Evolutionary conservation across 2,113 vertebrate genomes (phyloP).

Genomic region (Excalfactoria chinensis): DNA sequence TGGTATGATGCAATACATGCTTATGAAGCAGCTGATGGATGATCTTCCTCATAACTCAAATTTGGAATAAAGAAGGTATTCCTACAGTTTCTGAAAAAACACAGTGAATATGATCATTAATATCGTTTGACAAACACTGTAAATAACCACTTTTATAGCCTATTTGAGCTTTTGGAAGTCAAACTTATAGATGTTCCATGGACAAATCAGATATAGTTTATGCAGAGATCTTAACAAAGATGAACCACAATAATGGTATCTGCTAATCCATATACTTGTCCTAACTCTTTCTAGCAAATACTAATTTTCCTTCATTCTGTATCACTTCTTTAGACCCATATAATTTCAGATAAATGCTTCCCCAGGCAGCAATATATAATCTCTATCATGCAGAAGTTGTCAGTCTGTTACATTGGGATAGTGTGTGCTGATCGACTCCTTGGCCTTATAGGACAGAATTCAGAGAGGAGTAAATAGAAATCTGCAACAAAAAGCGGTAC

Average conservation of each 20-base stretch:
- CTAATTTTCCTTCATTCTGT: neutral
- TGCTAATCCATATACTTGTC: neutral
- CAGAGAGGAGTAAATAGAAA: neutral
- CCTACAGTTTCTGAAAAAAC: neutral
- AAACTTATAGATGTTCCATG: neutral
- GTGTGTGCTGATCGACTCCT: neutral
- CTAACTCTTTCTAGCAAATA: neutral
- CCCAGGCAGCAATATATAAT: neutral
- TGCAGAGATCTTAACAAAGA: neutral
- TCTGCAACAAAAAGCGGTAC: neutral
- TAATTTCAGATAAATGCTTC: neutral
- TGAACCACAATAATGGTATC: neutral
- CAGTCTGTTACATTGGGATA: neutral
- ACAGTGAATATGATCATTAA: neutral
- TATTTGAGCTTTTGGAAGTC: neutral
- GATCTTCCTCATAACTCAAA: neutral
- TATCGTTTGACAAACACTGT: neutral
- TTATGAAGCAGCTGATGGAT: neutral
- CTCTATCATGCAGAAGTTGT: neutral
- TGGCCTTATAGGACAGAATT: neutral
- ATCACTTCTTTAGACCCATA: neutral
- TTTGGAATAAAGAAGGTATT: neutral
- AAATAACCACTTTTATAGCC: neutral
- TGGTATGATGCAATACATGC: neutral
- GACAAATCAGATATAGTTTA: neutral